Percentiles rank a stretch among this genome's conserved stretches.
Evolutionary conservation across 2,797 vertebrate species (phyloP).

Genomic region (Amniataba percoides): DNA sequence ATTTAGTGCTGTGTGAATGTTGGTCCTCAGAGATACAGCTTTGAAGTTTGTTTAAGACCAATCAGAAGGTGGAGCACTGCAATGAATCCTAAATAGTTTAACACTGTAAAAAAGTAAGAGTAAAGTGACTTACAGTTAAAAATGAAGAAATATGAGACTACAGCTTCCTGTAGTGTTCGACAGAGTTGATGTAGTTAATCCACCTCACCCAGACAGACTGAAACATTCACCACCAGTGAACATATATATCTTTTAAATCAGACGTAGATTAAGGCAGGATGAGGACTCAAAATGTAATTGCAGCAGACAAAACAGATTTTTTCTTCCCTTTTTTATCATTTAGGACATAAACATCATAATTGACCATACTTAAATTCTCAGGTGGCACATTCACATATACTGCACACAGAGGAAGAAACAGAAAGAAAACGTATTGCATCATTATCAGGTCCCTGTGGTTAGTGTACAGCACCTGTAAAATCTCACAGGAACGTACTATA

Average conservation of each 20-base stretch:
- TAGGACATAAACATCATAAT: background rate
- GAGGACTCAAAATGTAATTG: slow-evolving; percentile 8
- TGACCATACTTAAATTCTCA: background rate
- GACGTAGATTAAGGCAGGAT: background rate
- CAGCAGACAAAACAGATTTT: background rate
- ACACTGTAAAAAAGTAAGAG: background rate
- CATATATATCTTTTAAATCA: background rate
- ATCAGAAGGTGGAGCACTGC: background rate
- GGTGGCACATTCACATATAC: background rate
- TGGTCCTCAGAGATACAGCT: background rate
- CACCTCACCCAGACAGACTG: background rate
- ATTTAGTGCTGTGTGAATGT: background rate
- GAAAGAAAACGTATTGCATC: slow-evolving; percentile 14
- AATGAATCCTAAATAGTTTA: no score
- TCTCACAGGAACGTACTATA: slow-evolving; percentile 14
- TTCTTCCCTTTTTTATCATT: slow-evolving; percentile 3
- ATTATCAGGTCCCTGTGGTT: slow-evolving; percentile 6
- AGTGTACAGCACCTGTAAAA: slow-evolving; percentile 20
- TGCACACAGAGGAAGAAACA: background rate
- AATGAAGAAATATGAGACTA: background rate
- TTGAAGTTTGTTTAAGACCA: background rate
- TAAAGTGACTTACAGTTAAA: background rate
- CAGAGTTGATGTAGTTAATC: background rate
- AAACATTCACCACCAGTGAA: background rate
- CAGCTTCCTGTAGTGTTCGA: background rate